A percentile compares a stretch with the other conserved stretches of the same genome.
Conservation (phyloP, 1,140 invertebrate genomes). For the Sitobion miscanthi region DNA sequence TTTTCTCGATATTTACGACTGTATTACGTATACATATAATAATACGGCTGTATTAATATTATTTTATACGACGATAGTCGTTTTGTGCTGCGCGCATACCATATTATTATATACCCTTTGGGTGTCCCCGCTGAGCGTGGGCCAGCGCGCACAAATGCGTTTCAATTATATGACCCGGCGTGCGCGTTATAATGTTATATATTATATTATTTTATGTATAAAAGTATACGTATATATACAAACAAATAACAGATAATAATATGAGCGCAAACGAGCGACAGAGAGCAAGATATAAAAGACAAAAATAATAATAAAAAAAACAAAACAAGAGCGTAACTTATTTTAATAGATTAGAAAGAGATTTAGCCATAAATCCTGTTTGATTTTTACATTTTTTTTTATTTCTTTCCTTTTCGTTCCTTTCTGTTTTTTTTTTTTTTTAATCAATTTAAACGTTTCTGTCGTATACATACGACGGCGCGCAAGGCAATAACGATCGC, state of each 20-base stretch:
- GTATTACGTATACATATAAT: neutral
- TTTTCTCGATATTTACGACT: slow-evolving; percentile 25
- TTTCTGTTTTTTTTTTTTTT: slow-evolving; percentile 42
- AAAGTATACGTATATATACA: neutral
- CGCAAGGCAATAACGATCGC: slow-evolving; percentile 49
- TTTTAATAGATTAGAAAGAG: slow-evolving; percentile 52
- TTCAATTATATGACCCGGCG: slow-evolving; percentile 52
- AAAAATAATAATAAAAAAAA: slow-evolving; percentile 26
- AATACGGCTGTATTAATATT: slow-evolving; percentile 6
- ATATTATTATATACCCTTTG: slow-evolving; percentile 32
- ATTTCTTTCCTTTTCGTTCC: slow-evolving; percentile 17
- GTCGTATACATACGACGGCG: slow-evolving; percentile 29
- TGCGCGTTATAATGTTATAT: neutral
- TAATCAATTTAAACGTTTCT: slow-evolving; percentile 56
- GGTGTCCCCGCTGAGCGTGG: slow-evolving; percentile 53
- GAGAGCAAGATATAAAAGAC: neutral
- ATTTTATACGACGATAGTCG: slow-evolving; percentile 7
- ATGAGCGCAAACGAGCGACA: neutral
- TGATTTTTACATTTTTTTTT: neutral
- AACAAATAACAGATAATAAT: neutral
- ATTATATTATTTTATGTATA: neutral
- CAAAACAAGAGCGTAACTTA: slow-evolving; percentile 53
- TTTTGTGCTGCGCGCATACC: slow-evolving; percentile 20
- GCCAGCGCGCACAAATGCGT: slow-evolving; percentile 33
- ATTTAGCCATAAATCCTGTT: slow-evolving; percentile 56